phyloP scores from a whole-genome alignment of 1,140 invertebrate genomes.

The Zaprionus nigranus region DNA sequence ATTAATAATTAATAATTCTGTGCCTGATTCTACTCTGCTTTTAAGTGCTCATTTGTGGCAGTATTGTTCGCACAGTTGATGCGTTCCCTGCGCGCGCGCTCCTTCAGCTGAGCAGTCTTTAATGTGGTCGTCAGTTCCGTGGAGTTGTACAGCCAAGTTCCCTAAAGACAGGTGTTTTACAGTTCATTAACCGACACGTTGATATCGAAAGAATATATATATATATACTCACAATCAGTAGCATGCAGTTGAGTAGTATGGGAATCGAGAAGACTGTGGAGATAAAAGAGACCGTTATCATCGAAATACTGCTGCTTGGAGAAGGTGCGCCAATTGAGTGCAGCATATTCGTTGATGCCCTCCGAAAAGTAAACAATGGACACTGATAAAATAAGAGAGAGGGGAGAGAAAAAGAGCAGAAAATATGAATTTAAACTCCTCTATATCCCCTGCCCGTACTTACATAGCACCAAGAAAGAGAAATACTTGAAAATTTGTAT shows the following conservation, averaged over 20 bases:
- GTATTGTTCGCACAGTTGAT: background rate
- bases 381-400: slow-evolving; percentile 86
- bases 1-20: slow-evolving; percentile 4
- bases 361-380: slow-evolving; percentile 94
- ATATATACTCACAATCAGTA: slow-evolving; percentile 93
- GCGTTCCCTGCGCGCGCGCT: slow-evolving; percentile 81
- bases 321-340: slow-evolving; percentile 93
- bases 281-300: slow-evolving; percentile 96
- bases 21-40: slow-evolving; percentile 40
- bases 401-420: slow-evolving; percentile 23
- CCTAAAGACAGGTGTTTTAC: slow-evolving; percentile 85
- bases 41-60: slow-evolving; percentile 6
- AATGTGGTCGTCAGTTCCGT: slow-evolving; percentile 93
- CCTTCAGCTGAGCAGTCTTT: slow-evolving; percentile 90
- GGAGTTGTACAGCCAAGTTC: slow-evolving; percentile 93
- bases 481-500: slow-evolving; percentile 93
- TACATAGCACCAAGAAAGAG: slow-evolving; percentile 93
- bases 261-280: slow-evolving; percentile 96
- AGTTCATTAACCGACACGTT: background rate
- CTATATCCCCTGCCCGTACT: slow-evolving; percentile 85
- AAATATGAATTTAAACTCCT: slow-evolving; percentile 34
- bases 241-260: slow-evolving; percentile 95
- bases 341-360: slow-evolving; percentile 94
- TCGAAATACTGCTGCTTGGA: slow-evolving; percentile 97
- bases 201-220: background rate